Conservation (phyloP, 2,888 invertebrate species). For the Brachypalpus laphriformis region DNA sequence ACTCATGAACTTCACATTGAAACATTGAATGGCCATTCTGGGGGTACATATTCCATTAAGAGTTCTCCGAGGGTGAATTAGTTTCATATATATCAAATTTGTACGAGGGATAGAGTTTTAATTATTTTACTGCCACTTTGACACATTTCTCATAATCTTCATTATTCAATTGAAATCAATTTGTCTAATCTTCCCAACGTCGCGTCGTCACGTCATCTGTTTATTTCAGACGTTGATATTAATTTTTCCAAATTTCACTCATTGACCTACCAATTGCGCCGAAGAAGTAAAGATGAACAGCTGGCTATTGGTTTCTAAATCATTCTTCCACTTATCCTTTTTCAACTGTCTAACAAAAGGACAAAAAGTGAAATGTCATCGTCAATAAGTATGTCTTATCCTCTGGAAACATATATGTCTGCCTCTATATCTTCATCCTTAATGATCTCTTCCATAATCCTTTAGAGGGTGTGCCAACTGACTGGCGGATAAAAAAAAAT, state of each 20-base stretch:
- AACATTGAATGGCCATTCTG: neutral
- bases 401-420: no score
- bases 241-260: neutral
- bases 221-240: constrained; percentile 16
- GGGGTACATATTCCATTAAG: constrained; percentile 28
- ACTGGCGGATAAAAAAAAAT: neutral
- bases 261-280: neutral
- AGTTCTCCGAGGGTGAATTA: neutral
- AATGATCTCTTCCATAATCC: constrained; percentile 42
- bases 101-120: constrained; percentile 10
- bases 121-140: constrained; percentile 45
- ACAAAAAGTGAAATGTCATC: constrained; percentile 21
- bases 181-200: constrained; percentile 52
- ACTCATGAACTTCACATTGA: constrained; percentile 51
- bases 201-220: constrained; percentile 46
- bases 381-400: neutral
- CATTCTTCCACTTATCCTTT: constrained; percentile 33
- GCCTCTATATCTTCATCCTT: constrained; percentile 6
- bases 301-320: constrained; percentile 22
- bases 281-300: neutral
- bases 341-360: constrained; percentile 19
- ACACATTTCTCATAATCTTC: constrained; percentile 63
- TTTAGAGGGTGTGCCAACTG: constrained; percentile 26
- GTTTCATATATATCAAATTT: neutral
- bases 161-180: constrained; percentile 61